Evolutionary conservation across 2,113 vertebrate species (phyloP).

Genomic region (Lipophrys pholis): DNA sequence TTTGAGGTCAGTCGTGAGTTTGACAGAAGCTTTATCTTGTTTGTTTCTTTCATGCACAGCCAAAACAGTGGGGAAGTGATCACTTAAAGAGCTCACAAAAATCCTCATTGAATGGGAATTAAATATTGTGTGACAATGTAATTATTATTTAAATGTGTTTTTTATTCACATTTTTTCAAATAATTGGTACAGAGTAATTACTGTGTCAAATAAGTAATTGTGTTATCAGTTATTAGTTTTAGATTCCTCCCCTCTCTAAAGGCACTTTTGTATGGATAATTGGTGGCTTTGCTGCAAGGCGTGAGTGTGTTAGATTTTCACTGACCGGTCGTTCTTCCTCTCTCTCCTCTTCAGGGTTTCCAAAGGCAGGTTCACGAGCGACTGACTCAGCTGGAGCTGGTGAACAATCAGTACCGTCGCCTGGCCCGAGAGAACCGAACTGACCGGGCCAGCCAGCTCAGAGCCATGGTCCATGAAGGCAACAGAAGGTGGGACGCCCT

Average conservation of each 20-base stretch:
- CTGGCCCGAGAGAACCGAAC: slow-evolving; percentile 94
- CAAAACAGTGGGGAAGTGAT: not conserved
- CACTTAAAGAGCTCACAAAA: not conserved
- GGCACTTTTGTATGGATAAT: too few species aligned
- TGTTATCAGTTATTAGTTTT: not conserved
- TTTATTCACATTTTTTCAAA: too few species aligned
- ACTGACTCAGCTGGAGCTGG: slow-evolving; percentile 91
- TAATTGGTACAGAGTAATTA: not conserved
- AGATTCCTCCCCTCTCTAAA: not conserved
- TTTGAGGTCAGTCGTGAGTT: slow-evolving; percentile 87
- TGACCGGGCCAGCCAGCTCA: slow-evolving; percentile 89
- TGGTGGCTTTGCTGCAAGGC: too few species aligned
- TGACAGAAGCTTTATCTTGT: not conserved
- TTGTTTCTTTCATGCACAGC: not conserved
- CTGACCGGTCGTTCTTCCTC: too few species aligned
- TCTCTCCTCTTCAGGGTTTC: slow-evolving; percentile 83
- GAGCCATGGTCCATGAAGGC: slow-evolving; percentile 89
- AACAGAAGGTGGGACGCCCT: slow-evolving; percentile 95
- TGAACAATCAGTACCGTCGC: slow-evolving; percentile 95
- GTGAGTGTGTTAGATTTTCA: too few species aligned
- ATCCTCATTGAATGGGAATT: too few species aligned
- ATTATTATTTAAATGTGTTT: not conserved
- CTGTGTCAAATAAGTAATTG: not conserved
- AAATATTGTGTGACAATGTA: too few species aligned
- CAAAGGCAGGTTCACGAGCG: slow-evolving; percentile 92